Conservation (phyloP, 1,140 invertebrate genomes). For the Aphaenogaster ashmeadi region DNA sequence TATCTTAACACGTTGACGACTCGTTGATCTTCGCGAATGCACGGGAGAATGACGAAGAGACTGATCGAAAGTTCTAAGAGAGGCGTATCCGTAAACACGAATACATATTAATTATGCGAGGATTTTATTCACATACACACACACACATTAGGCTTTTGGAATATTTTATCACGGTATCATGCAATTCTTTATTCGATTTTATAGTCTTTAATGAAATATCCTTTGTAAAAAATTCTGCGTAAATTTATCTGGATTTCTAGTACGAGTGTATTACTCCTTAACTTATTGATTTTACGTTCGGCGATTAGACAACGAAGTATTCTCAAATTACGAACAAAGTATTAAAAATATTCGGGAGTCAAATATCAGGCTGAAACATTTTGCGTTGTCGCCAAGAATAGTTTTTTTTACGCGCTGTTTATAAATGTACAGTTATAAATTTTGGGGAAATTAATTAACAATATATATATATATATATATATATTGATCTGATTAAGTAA, state of each 20-base stretch:
- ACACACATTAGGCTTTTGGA: slow-evolving; percentile 33
- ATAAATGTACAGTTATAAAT: neutral
- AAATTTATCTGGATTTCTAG: slow-evolving; percentile 10
- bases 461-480: too few species aligned
- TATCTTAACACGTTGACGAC: slow-evolving; percentile 35
- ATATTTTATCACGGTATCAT: slow-evolving; percentile 45
- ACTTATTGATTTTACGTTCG: slow-evolving; percentile 30
- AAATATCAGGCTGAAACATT: neutral
- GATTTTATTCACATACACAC: slow-evolving; percentile 47
- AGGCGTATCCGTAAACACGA: slow-evolving; percentile 12
- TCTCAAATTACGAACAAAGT: slow-evolving; percentile 22
- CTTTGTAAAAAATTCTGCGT: slow-evolving; percentile 21
- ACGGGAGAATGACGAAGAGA: slow-evolving; percentile 64
- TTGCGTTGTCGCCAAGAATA: slow-evolving; percentile 13
- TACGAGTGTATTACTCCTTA: slow-evolving; percentile 23
- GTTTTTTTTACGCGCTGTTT: slow-evolving; percentile 17
- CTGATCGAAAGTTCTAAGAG: slow-evolving; percentile 66
- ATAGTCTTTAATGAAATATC: slow-evolving; percentile 11
- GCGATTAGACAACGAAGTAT: slow-evolving; percentile 16
- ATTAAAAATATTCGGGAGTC: slow-evolving; percentile 29
- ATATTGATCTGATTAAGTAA: slow-evolving; percentile 23
- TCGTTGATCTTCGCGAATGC: slow-evolving; percentile 40
- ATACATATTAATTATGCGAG: slow-evolving; percentile 37
- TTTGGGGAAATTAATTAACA: neutral
- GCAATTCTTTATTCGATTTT: slow-evolving; percentile 48